Evolutionary conservation across 1,140 invertebrate species (phyloP), one percentile per base, ranked within the genome.

Genomic region (Mamestra configurata): DNA sequence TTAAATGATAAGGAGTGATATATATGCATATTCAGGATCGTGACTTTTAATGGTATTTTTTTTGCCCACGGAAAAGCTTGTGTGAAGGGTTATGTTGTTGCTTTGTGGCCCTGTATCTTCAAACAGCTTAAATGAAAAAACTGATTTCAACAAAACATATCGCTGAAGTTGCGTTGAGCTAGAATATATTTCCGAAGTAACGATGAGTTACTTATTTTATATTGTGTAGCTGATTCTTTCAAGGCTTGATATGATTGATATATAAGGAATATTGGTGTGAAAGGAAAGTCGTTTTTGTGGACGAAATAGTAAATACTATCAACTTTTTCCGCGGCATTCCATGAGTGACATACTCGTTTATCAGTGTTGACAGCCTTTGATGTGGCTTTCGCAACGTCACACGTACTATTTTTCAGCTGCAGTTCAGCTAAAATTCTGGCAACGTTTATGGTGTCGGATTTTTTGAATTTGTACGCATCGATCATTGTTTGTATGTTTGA

Each of bases 341-440:
- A 24, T 15, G 59, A 18, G 61, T 40, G 35, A 20, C 35, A 40
- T 22, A 18, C 18, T 64, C 31, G 18, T 64, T 64, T 22, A 64
- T 66, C 61, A 37, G 61, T 66, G 35, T 22, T 66, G 61, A 40
- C 61, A 40, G 31, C 31, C n/a, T 40, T 66, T 22, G 61, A 66
- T 37, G 31, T 37, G 59, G 59, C n/a, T 37, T 31, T 64, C 24
- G 27, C 15, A 8, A 15, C 18, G 59, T 64, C 59, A 64, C 22
- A 53, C 18, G 4, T 5, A 31, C 24, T 5, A 11, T 57, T 57
- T 57, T 22, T 57, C 55, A 59, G 11, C 13, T 49, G 55, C 11
- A 27, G 27, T 55, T 55, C 13, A 24, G 24, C 15, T 31, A 7
- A 59, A 31, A 31, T 59, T 59, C 55, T 13, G 24, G 55, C 11